Conservation (phyloP, 2,113 vertebrate genomes). For the Catagonus wagneri region DNA sequence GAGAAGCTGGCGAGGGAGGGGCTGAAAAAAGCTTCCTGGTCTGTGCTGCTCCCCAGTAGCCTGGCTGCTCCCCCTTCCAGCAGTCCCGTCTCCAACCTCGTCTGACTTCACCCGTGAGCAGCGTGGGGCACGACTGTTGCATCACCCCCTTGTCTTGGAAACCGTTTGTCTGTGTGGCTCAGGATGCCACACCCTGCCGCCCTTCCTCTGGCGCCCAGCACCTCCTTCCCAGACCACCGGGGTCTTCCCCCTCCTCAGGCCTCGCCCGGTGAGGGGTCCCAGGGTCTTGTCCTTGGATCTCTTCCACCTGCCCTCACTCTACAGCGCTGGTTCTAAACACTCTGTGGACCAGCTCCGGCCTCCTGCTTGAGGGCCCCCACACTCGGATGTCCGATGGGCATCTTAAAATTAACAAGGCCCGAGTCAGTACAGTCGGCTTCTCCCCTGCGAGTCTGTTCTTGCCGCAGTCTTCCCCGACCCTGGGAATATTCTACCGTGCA, state of each 20-base stretch:
- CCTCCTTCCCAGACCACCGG: neutral
- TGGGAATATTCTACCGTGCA: neutral
- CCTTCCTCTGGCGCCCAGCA: neutral
- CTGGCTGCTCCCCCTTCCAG: neutral
- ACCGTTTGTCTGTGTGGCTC: neutral
- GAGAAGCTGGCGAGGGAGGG: neutral
- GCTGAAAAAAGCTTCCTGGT: neutral
- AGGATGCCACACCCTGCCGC: too few species aligned
- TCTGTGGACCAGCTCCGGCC: too few species aligned
- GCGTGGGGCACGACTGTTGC: neutral
- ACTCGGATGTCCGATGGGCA: neutral
- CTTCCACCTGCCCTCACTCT: neutral
- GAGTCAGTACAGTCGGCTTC: neutral
- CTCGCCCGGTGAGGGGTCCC: neutral
- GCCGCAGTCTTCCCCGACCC: neutral
- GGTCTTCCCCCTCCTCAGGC: neutral
- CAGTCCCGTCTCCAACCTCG: neutral
- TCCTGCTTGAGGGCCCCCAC: too few species aligned
- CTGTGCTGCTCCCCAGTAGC: neutral
- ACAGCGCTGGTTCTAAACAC: neutral
- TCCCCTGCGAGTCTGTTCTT: neutral
- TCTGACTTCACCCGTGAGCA: neutral
- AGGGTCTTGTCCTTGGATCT: neutral
- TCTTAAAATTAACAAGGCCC: neutral
- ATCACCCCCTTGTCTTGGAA: neutral